phyloP scores from a whole-genome alignment of 2,797 vertebrate genomes.

The Sorex maritimensis region DNA sequence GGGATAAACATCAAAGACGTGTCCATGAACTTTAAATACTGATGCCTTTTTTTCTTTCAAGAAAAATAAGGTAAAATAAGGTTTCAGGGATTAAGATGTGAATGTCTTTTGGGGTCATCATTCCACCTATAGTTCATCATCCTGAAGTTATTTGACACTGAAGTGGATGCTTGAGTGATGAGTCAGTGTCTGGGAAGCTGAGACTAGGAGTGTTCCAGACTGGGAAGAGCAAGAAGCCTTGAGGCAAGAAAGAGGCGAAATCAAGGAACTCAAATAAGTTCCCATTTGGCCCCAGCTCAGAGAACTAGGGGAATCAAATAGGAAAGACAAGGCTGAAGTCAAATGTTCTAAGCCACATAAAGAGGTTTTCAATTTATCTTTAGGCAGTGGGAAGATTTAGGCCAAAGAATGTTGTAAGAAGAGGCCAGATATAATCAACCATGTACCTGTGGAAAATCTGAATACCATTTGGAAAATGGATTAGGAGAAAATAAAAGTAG shows the following conservation, averaged over 20 bases:
- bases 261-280: slow-evolving; percentile 49
- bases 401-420: slow-evolving; percentile 56
- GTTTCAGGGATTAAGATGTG: background rate
- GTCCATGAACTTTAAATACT: background rate
- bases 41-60: background rate
- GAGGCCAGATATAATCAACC: slow-evolving; percentile 62
- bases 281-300: slow-evolving; percentile 61
- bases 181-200: slow-evolving; percentile 33
- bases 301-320: slow-evolving; percentile 42
- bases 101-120: background rate
- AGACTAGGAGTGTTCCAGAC: slow-evolving; percentile 8
- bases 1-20: background rate
- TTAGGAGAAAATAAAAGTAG: background rate
- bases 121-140: background rate
- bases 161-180: background rate
- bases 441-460: slow-evolving; percentile 27
- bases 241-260: slow-evolving; percentile 67
- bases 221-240: slow-evolving; percentile 64
- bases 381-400: slow-evolving; percentile 50
- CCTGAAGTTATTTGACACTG: background rate
- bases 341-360: slow-evolving; percentile 57
- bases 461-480: background rate
- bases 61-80: background rate
- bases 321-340: background rate
- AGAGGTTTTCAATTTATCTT: slow-evolving; percentile 41